Base-by-base conservation (phyloP, 2,888 invertebrate genomes). In the Aporophyla lueneburgensis region DNA sequence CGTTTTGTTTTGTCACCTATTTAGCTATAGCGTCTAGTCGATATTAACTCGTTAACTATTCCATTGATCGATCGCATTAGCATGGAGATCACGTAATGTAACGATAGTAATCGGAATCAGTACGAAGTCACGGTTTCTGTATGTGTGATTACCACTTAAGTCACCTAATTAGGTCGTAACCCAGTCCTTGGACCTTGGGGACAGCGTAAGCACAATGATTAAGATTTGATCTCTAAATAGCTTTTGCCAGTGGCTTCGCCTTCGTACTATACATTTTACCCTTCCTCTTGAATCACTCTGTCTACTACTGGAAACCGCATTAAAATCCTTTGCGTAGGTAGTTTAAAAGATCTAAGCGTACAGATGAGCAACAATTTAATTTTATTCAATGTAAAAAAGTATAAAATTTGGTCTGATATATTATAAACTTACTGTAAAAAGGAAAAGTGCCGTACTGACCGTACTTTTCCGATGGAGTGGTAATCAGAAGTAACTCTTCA, bases 131-230 rank as follows among this genome's bases (percentile, higher is more conserved):
- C 73, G 69, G 78, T 76, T 73, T 75, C 74, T 71, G 69, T 81
- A 76, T 65, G 65, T 72, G 83, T 83, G 71, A 87, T 81, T 87
- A 85, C 74, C 72, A 81, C 83, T 83, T 59, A 69, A 78, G 75
- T 61, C 69, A 76, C 63, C 46, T 72, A 83, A 80, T 87, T 76
- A 76, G 69, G 63, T 74, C 46, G 67, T 65, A 43, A 51, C 27
- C 51, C 24, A 46, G 69, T 54, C 43, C 43, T 70, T 63, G 59
- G 59, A 40, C 33, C 19, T 65, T 51, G 33, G 24, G 5, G 33
- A 16, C 68, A 12, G 49, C 27, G 66, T 59, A 9, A 56, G 56
- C 58, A 16, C 61, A 67, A 51, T 46, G 7, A 58, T 43, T 6
- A 6, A 27, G 24, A 61, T 59, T 79, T 62, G 51, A 58, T 40